Percentiles rank a stretch among this genome's conserved stretches.
These are phyloP conservation scores for Macrobrachium rosenbergii DNA, from an alignment of 1,140 invertebrate species.

Conservation along the genomic window DNA sequence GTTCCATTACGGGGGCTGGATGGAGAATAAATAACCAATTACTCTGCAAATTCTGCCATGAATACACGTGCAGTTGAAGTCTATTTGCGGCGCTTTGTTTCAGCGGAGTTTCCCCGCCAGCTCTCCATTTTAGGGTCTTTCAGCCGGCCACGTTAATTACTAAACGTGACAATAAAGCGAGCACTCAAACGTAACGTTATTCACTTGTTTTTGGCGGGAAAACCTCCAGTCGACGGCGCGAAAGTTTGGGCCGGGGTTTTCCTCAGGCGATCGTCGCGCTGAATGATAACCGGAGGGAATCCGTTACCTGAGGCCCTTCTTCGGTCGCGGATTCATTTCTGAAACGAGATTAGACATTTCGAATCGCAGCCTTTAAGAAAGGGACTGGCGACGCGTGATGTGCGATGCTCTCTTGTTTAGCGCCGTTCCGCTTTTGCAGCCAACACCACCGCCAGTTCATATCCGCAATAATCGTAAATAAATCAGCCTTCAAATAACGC, in stretches of 20 bases:
- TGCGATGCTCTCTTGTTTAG: conserved; percentile 39
- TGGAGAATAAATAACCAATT: conserved; percentile 29
- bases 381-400: conserved; percentile 34
- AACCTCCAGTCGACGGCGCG: background rate
- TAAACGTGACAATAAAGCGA: conserved; percentile 31
- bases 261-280: background rate
- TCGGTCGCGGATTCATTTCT: background rate
- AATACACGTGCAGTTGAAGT: conserved; percentile 28
- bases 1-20: background rate
- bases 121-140: conserved; percentile 2
- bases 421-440: background rate
- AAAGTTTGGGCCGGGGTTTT: background rate
- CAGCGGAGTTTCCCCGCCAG: background rate
- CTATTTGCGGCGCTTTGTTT: conserved; percentile 39
- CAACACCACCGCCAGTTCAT: conserved; percentile 2
- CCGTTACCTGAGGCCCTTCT: background rate
- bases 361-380: background rate
- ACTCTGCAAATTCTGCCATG: conserved; percentile 29
- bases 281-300: conserved; percentile 18
- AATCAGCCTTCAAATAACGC: background rate
- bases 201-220: conserved; percentile 33
- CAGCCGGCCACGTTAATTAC: conserved; percentile 31
- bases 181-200: conserved; percentile 32
- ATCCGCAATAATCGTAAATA: background rate
- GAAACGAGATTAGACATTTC: conserved; percentile 22